Evolutionary conservation across 2,888 invertebrate species (phyloP), one percentile per base, ranked within the genome.

Genomic region (Pseudococcus longispinus): DNA sequence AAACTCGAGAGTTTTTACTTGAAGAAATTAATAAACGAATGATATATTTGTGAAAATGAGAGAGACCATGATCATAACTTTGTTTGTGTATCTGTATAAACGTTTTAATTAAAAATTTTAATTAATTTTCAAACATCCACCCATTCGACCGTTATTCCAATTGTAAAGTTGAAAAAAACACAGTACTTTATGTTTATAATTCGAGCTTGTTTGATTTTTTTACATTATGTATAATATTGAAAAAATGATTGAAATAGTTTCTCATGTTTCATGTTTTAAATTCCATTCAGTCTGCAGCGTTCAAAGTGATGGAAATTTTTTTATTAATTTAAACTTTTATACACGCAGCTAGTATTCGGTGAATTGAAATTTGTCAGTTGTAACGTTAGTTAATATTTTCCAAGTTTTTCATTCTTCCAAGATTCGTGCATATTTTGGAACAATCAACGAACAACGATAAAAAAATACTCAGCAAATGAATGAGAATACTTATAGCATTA

Each of bases 31-130:
- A 20, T 80, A 42, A 80, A 80, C n/a, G 2, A 80, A 42, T 3
- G 20, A 9, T 8, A 80, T 80, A 42, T 80, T 80, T 80, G 20
- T 42, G 37, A 11, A 37, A 42, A 20, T 80, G 37, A 42, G 26
- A 42, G 77, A 20, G n/a, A n/a, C n/a, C n/a, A n/a, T n/a, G n/a
- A n/a, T 1, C 42, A 60, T 11, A 2, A 23, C 23, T 60, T 8
- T 60, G 11, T 60, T 3, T 23, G 60, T 20, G 42, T 20, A 20
- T 42, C 4, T 26, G 5, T n/a, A n/a, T n/a, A n/a, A n/a, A n/a
- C n/a, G n/a, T 80, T 80, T 80, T 80, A 80, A 80, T 80, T 80
- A 80, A 80, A 80, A 80, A 18, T 80, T 80, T 42, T 11, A 80
- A 80, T 80, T 80, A 42, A 80, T 80, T 80, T 80, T 80, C 37